Base-by-base conservation (phyloP, 2,113 vertebrate genomes). In the Propithecus coquereli region DNA sequence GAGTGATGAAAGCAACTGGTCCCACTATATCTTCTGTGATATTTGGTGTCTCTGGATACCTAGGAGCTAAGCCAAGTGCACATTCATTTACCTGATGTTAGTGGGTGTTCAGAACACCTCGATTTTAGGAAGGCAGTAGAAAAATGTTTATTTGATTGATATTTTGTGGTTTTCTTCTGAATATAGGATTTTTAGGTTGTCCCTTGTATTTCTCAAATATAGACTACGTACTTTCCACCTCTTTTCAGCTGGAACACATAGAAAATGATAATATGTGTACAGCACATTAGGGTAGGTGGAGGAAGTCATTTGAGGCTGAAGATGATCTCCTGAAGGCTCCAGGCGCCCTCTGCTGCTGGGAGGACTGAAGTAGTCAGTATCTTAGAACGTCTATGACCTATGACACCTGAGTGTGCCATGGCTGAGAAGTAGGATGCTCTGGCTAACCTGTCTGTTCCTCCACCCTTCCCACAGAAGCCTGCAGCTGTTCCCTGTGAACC, bases 191-290 rank as follows among this genome's bases (percentile, higher is more conserved):
- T 50, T 25, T 47, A 54, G 22, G 22, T 71, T 70, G 47, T 71
- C 40, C 32, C n/a, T 71, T 63, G 1, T 70, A 25, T 81, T 85
- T 94, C 70, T 94, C 11, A 80, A 90, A 17, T 73, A 74, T 17
- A 47, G 43, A 59, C 25, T 34, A 79, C n/a, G 3, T 63, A 47
- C 22, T 59, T 45, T 22, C 32, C 32, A 50, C 30, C 16, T 1
- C 8, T 40, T 37, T 94, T 74, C 17, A 45, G 63, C 74, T 27
- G 32, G 45, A 74, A 11, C 27, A 37, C 0, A 47, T 0, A 27
- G 52, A 54, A 57, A 85, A 11, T 25, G 45, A 50, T 22, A 16
- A 22, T 7, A 17, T 66, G 52, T 52, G n/a, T 37, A 23, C 13
- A 20, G 43, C 4, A 10, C 6, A 1, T 20, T 20, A 34, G 14